A percentile compares a stretch with the other conserved stretches of the same genome.
Evolutionary conservation across 2,888 invertebrate genomes (phyloP).

Genomic region (Nemotelus nigrinus): DNA sequence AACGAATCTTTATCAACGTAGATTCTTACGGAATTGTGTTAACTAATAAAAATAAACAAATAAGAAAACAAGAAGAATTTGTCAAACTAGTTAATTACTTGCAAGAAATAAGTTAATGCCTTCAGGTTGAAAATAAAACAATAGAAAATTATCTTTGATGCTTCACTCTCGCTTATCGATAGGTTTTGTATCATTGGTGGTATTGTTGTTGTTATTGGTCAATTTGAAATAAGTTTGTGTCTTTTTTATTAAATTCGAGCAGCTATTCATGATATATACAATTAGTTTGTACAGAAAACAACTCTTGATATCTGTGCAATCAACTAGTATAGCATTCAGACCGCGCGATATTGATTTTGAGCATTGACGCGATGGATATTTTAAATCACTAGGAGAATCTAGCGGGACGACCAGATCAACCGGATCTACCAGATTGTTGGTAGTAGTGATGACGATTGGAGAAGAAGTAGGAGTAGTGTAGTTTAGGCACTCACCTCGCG

Average conservation of each 20-base stretch:
- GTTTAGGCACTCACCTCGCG: slow-evolving; percentile 68
- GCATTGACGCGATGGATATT: slow-evolving; percentile 56
- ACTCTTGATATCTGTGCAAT: slow-evolving; percentile 58
- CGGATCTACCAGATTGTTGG: slow-evolving; percentile 5
- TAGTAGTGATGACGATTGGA: neutral
- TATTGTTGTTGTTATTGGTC: neutral
- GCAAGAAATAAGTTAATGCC: neutral
- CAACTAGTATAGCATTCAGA: slow-evolving; percentile 60
- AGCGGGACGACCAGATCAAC: neutral
- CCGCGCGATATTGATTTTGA: slow-evolving; percentile 63
- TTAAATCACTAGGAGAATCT: neutral
- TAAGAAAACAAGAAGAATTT: neutral
- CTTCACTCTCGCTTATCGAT: no score
- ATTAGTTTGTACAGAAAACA: slow-evolving; percentile 33
- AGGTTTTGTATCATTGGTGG: neutral
- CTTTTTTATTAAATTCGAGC: slow-evolving; percentile 9
- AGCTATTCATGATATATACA: slow-evolving; percentile 30
- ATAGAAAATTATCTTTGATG: no score
- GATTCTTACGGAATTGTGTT: no score
- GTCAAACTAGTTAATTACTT: neutral
- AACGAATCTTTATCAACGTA: no score
- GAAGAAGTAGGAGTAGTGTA: slow-evolving; percentile 14
- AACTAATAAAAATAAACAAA: neutral
- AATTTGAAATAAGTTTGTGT: slow-evolving; percentile 2
- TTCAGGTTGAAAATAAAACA: no score